These are phyloP conservation scores for Ceriagrion tenellum DNA, from an alignment of 2,888 invertebrate species.

Conservation along the genomic window DNA sequence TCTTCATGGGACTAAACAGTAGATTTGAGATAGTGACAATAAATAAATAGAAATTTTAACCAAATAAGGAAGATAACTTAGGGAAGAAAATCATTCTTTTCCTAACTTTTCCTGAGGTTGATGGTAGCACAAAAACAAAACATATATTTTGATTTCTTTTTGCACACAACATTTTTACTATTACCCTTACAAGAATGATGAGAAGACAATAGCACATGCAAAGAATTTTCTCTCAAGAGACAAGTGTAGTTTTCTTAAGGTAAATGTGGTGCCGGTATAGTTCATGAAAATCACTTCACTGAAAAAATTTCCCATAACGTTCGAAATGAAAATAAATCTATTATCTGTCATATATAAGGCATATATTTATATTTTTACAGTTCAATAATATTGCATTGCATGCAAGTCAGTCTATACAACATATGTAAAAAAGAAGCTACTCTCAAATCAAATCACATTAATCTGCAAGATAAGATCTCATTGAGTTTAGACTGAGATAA, in stretches of 20 bases:
- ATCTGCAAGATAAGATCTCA: slow-evolving; percentile 53
- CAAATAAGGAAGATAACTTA: slow-evolving; percentile 37
- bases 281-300: slow-evolving; percentile 55
- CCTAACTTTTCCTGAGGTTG: slow-evolving; percentile 45
- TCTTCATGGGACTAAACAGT: not conserved
- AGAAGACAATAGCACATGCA: slow-evolving; percentile 64
- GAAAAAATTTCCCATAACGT: slow-evolving; percentile 57
- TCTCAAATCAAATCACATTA: slow-evolving; percentile 64
- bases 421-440: slow-evolving; percentile 59
- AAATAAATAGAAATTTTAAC: not conserved
- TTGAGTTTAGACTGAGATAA: slow-evolving; percentile 60
- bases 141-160: slow-evolving; percentile 55
- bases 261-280: slow-evolving; percentile 51
- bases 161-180: slow-evolving; percentile 64
- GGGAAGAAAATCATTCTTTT: not conserved
- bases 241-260: slow-evolving; percentile 48
- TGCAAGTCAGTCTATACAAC: slow-evolving; percentile 65
- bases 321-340: slow-evolving; percentile 44
- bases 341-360: slow-evolving; percentile 60
- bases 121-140: slow-evolving; percentile 53
- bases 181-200: slow-evolving; percentile 66
- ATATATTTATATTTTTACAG: slow-evolving; percentile 64
- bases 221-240: slow-evolving; percentile 60
- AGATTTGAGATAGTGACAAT: slow-evolving; percentile 17
- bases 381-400: slow-evolving; percentile 61